Evolutionary conservation across 1,140 invertebrate genomes (phyloP).

Genomic region (Glossosoma conforme): DNA sequence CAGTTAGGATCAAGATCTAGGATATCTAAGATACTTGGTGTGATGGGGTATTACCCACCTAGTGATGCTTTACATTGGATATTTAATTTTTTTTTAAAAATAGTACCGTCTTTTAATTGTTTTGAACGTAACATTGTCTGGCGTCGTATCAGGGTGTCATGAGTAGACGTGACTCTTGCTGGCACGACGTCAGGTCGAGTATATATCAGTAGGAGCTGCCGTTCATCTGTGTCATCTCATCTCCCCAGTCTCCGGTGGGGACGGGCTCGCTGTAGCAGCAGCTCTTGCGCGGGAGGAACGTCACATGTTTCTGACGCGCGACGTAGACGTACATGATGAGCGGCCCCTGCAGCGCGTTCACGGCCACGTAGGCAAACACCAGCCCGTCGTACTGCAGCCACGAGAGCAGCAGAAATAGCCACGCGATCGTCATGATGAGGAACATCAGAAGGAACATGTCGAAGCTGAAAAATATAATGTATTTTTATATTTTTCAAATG

Average conservation of each 20-base stretch:
- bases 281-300: conserved; percentile 68
- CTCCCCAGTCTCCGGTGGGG: conserved; percentile 71
- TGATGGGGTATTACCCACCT: no score
- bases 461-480: conserved; percentile 69
- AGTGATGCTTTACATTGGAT: no score
- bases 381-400: conserved; percentile 65
- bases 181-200: not conserved
- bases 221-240: conserved; percentile 81
- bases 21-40: no score
- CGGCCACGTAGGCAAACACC: conserved; percentile 65
- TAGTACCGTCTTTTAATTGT: no score
- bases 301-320: conserved; percentile 69
- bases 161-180: not conserved
- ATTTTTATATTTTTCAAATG: no score
- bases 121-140: no score
- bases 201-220: conserved; percentile 50
- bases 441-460: conserved; percentile 71
- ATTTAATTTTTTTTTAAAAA: no score
- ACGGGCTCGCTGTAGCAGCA: conserved; percentile 67
- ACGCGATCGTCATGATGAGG: conserved; percentile 64
- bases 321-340: conserved; percentile 71
- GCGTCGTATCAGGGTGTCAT: no score
- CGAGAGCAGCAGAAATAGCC: conserved; percentile 69
- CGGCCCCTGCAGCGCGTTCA: conserved; percentile 68
- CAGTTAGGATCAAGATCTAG: no score